Conservation (phyloP, 1,140 invertebrate species). For the Odontomachus brunneus region DNA sequence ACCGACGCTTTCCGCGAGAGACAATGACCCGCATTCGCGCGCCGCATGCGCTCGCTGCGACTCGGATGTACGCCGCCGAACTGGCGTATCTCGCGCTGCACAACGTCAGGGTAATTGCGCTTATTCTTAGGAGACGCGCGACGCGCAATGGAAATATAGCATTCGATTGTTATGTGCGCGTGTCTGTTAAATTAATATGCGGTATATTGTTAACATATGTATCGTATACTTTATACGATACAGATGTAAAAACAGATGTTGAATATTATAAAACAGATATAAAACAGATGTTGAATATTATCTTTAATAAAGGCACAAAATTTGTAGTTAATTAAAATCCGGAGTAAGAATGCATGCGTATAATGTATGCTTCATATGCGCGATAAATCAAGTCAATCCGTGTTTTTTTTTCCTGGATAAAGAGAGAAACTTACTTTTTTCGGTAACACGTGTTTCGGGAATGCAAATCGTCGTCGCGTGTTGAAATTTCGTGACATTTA, state of each 20-base stretch:
- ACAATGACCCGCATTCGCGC: conserved; percentile 15
- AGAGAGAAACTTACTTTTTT: neutral
- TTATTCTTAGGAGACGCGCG: neutral
- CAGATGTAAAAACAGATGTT: no score
- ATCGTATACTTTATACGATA: no score
- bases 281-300: no score
- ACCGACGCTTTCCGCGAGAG: conserved; percentile 66
- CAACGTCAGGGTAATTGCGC: neutral
- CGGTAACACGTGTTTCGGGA: neutral
- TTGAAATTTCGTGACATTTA: conserved; percentile 19
- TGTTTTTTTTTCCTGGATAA: conserved; percentile 1
- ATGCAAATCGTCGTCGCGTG: conserved; percentile 11
- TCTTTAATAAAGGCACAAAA: no score
- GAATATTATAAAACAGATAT: no score
- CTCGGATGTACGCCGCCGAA: no score
- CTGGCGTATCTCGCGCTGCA: neutral
- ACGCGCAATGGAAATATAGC: no score
- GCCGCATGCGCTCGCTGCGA: neutral
- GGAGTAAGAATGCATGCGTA: neutral
- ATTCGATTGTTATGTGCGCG: no score
- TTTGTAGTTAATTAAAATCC: neutral
- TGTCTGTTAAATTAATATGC: no score
- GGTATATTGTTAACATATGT: neutral
- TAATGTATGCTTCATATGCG: no score
- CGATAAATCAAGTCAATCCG: neutral